Conservation (phyloP, 37 sponge, comb jelly and placozoan species). For the Haliclona indistincta region DNA sequence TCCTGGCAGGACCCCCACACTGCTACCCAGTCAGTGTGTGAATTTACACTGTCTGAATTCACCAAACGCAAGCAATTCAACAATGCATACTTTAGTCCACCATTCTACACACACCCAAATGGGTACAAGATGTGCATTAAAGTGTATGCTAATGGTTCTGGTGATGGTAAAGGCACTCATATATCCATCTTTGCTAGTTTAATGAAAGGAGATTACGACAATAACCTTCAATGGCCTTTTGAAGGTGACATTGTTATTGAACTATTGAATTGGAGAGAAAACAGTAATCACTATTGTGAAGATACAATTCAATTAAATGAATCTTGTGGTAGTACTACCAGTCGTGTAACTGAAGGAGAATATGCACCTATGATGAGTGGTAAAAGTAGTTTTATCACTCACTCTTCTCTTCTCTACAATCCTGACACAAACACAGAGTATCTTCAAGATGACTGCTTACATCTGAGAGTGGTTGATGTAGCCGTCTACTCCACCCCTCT, state of each 20-base stretch:
- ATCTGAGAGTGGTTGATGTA: too few relatives aligned
- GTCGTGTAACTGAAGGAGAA: slow-evolving; percentile 1
- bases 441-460: too few relatives aligned
- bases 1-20: too few relatives aligned
- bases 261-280: slow-evolving; percentile 8
- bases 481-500: too few relatives aligned
- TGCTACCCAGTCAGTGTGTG: not conserved
- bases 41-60: not conserved
- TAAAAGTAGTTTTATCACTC: too few relatives aligned
- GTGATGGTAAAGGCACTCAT: not conserved
- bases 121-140: not conserved
- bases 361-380: not conserved
- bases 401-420: too few relatives aligned
- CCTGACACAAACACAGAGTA: too few relatives aligned
- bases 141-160: not conserved
- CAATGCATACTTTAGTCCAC: not conserved
- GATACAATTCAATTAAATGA: not conserved
- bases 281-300: not conserved
- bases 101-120: not conserved
- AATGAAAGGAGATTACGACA: slow-evolving; percentile 1
- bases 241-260: slow-evolving; percentile 3
- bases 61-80: not conserved
- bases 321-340: not conserved
- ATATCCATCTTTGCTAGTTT: not conserved
- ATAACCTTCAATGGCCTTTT: slow-evolving; percentile 5